Evolutionary conservation across 2,113 vertebrate species (phyloP), one percentile per base, ranked within the genome.

Genomic region (Mus pahari): DNA sequence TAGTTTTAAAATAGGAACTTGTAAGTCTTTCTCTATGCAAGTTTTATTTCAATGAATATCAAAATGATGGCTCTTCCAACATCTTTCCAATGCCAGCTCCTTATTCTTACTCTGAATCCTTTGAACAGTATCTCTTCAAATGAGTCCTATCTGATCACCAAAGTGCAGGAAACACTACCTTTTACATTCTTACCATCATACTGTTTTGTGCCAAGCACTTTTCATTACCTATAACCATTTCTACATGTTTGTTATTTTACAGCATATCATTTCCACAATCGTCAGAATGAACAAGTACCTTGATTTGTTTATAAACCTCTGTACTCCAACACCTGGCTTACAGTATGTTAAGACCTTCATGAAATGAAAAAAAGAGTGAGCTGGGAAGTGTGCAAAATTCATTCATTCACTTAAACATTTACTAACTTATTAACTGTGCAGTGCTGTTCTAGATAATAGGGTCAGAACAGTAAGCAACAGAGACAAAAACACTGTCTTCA

Each of bases 11-110:
- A 66, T 75, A 39, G 20, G 58, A 92, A 60, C n/a, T 71, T 73
- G 60, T 42, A 95, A 70, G 48, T 66, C 71, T 58, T 39, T 82
- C 39, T 94, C 31, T 45, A 91, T 22, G 16, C 6, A 55, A 60
- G 48, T 87, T 91, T 91, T 55, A 86, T 64, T 79, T 93, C 91
- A 31, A 48, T 45, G 7, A 62, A 87, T 79, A 79, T 39, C 53
- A 62, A 91, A 60, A 91, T 71, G 11, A 87, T 73, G 42, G 39
- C 6, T 87, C 24, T 62, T 28, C 42, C 64, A 91, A 42, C 19
- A 71, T 95, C 39, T 86, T 78, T n/a, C 77, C 36, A 91, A 87
- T 36, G 19, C 11, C 64, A n/a, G 64, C 20, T 96, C 64, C 39
- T 89, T 83, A 39, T 89, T 70, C 68, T 71, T 50, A 77, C 36